These are phyloP conservation scores for Drosophila lini DNA, from an alignment of 1,140 invertebrate species.

Conservation along the genomic window DNA sequence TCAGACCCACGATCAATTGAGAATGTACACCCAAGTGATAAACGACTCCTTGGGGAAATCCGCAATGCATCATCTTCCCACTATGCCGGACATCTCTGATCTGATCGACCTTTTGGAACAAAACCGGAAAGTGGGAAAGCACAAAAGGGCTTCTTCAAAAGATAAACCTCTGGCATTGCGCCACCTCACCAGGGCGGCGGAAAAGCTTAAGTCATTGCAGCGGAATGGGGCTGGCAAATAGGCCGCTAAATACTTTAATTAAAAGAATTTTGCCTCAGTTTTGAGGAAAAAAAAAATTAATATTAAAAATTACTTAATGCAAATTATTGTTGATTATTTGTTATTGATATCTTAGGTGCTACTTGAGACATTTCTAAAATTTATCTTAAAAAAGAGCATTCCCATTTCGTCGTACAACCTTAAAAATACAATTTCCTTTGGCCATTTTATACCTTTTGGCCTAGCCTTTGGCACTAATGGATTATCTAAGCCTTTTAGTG, in stretches of 20 bases:
- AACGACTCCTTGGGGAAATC: background rate
- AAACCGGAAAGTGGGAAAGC: background rate
- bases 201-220: background rate
- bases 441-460: constrained; percentile 54
- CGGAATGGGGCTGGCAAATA: no score
- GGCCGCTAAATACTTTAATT: background rate
- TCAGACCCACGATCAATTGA: background rate
- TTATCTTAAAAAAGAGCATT: constrained; percentile 1
- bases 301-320: background rate
- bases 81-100: background rate
- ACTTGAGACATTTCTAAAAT: background rate
- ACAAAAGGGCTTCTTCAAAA: background rate
- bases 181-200: background rate
- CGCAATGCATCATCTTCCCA: accelerated
- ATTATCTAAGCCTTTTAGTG: constrained; percentile 82
- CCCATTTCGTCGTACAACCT: background rate
- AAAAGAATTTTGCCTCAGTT: background rate
- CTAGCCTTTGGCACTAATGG: constrained; percentile 72
- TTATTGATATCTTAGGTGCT: no score
- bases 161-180: no score
- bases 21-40: background rate
- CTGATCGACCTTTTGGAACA: background rate
- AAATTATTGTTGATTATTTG: no score
- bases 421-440: background rate
- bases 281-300: background rate